Percentiles rank a stretch among this genome's conserved stretches.
phyloP scores from a whole-genome alignment of 1,140 invertebrate genomes.

The Ips typographus region DNA sequence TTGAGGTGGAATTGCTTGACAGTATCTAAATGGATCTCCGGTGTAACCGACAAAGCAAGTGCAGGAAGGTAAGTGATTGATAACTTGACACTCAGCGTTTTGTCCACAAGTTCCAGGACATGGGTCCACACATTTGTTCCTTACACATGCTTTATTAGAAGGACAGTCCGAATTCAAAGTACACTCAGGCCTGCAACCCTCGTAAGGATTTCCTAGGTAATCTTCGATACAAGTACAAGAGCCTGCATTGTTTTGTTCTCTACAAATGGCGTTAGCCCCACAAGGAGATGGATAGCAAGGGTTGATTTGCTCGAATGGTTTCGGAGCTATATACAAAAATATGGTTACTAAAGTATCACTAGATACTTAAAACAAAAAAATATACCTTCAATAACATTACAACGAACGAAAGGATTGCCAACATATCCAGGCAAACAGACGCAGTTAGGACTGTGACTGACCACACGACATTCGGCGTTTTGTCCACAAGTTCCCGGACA shows the following conservation, averaged over 20 bases:
- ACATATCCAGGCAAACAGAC: slow-evolving; percentile 57
- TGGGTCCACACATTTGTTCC: slow-evolving; percentile 66
- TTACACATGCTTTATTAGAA: slow-evolving; percentile 62
- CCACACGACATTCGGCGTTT: slow-evolving; percentile 59
- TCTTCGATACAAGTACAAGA: slow-evolving; percentile 68
- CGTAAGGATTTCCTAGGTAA: slow-evolving; percentile 74
- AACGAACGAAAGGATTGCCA: slow-evolving; percentile 54
- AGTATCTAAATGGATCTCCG: slow-evolving; percentile 65
- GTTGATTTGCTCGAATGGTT: slow-evolving; percentile 46
- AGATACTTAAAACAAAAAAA: not conserved
- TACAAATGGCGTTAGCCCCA: slow-evolving; percentile 68
- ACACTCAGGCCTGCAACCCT: slow-evolving; percentile 70
- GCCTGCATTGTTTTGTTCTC: slow-evolving; percentile 62
- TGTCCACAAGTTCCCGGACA: slow-evolving; percentile 65
- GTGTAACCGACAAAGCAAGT: slow-evolving; percentile 61
- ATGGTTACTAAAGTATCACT: slow-evolving; percentile 1
- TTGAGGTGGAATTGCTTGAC: slow-evolving; percentile 59
- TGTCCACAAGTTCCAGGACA: slow-evolving; percentile 68
- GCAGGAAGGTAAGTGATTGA: slow-evolving; percentile 63
- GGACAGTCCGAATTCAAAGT: slow-evolving; percentile 65
- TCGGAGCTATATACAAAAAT: slow-evolving; percentile 23
- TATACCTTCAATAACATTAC: slow-evolving; percentile 49
- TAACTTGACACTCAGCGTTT: slow-evolving; percentile 64
- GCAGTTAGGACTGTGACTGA: slow-evolving; percentile 63
- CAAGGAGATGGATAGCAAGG: slow-evolving; percentile 67